Evolutionary conservation across 2,797 vertebrate species (phyloP).

Genomic region (Sus cebifrons): DNA sequence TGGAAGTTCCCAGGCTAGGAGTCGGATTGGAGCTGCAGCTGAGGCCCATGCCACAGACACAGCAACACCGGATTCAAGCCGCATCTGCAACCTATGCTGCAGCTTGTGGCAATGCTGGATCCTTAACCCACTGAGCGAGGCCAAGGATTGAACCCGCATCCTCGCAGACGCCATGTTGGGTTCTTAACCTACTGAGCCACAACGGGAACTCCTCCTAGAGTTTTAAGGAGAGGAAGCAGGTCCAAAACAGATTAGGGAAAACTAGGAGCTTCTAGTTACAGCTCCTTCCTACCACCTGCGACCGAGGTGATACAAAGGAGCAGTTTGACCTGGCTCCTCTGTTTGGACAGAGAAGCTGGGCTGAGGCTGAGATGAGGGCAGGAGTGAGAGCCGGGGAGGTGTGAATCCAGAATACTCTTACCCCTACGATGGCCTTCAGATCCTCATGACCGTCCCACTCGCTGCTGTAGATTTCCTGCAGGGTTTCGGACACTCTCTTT

Average conservation of each 20-base stretch:
- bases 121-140: too few relatives aligned
- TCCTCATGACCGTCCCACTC: slow-evolving; percentile 95
- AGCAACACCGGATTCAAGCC: too few relatives aligned
- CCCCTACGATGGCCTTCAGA: slow-evolving; percentile 93
- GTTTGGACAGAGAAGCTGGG: background rate
- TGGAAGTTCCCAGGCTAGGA: too few relatives aligned
- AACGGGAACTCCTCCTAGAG: background rate
- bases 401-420: slow-evolving; percentile 83
- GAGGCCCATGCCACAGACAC: too few relatives aligned
- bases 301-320: background rate
- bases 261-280: background rate
- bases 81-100: too few relatives aligned
- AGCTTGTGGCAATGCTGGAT: too few relatives aligned
- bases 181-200: too few relatives aligned
- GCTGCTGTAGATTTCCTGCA: slow-evolving; percentile 94
- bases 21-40: too few relatives aligned
- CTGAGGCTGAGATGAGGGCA: background rate
- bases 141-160: too few relatives aligned
- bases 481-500: slow-evolving; percentile 94
- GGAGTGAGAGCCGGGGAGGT: background rate
- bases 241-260: background rate
- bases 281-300: background rate
- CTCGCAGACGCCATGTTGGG: too few relatives aligned
- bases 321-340: background rate
- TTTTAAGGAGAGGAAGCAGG: background rate